Conservation (phyloP, 2,113 vertebrate species). For the Coryphaenoides rupestris region DNA sequence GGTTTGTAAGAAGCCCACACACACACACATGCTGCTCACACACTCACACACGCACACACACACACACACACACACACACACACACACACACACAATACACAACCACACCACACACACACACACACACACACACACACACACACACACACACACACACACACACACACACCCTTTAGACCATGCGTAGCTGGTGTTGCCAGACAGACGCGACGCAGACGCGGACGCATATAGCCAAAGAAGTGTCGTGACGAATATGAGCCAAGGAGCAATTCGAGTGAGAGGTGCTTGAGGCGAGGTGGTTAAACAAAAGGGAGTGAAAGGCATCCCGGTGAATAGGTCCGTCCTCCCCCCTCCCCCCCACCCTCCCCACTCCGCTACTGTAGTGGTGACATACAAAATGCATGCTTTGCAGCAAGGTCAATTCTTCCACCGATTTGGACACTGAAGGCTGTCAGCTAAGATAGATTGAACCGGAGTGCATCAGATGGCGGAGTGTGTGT, state of each 20-base stretch:
- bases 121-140: slow-evolving; percentile 29
- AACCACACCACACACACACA: slow-evolving; percentile 27
- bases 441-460: slow-evolving; percentile 10
- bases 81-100: slow-evolving; percentile 9
- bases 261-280: slow-evolving; percentile 53
- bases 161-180: slow-evolving; percentile 55
- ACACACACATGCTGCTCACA: too few relatives aligned
- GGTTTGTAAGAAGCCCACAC: slow-evolving; percentile 26
- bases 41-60: too few relatives aligned
- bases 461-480: neutral
- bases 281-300: slow-evolving; percentile 37
- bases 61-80: slow-evolving; percentile 34
- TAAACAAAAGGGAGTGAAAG: slow-evolving; percentile 7
- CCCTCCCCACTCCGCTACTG: too few relatives aligned
- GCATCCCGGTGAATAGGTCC: slow-evolving; percentile 19
- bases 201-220: slow-evolving; percentile 45
- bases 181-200: slow-evolving; percentile 34
- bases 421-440: slow-evolving; percentile 3
- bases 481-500: slow-evolving; percentile 8
- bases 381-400: neutral
- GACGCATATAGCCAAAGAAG: slow-evolving; percentile 43
- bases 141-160: slow-evolving; percentile 24
- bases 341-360: too few relatives aligned
- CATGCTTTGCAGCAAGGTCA: neutral
- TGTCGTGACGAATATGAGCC: slow-evolving; percentile 51